Base-by-base conservation (phyloP, 2,888 invertebrate species). In the Mongoloraphidia duomilia region DNA sequence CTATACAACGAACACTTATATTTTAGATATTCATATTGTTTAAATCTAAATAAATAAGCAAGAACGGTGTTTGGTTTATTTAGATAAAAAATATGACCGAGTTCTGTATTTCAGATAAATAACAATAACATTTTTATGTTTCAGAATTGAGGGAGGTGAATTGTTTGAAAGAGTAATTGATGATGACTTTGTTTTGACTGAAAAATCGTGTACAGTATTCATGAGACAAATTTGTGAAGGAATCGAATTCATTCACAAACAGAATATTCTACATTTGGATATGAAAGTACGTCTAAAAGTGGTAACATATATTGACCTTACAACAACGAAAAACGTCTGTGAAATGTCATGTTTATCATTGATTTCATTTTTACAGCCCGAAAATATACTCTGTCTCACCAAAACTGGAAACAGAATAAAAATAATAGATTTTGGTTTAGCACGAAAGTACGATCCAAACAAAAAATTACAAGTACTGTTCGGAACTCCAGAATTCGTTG, bases 171-270 rank as follows among this genome's bases (percentile, higher is more conserved):
- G 98, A 47, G 96, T 98, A 26, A 96, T 98, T 54, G 95, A 95
- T 62, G 98, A 98, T 62, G 95, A 95, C 68, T 98, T 97, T 65
- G 82, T 97, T 49, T 74, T 98, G 55, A 97, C 97, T 1, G 98
- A 98, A 68, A 82, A 89, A 54, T 90, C 94, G 8, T 97, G 96
- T 67, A 87, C 93, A 1, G 87, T 95, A 52, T 97, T 99, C 67
- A 89, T 97, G 79, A 75, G 95, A 38, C 98, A 98, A 71, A 94
- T 98, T 55, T 96, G 96, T 67, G 96, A 97, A 66, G 98, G 96
- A 33, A 86, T 98, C 55, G 88, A 89, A 62, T 99, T 95, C 65
- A 95, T 99, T 62, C 98, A 98, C 65, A 80, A 85, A 51, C 90
- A 93, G 68, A 87, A 89, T 60, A 93, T 98, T 57, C 71, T 99